Evolutionary conservation across 2,888 invertebrate genomes (phyloP), one percentile per base, ranked within the genome.

Genomic region (Agrypnus murinus): DNA sequence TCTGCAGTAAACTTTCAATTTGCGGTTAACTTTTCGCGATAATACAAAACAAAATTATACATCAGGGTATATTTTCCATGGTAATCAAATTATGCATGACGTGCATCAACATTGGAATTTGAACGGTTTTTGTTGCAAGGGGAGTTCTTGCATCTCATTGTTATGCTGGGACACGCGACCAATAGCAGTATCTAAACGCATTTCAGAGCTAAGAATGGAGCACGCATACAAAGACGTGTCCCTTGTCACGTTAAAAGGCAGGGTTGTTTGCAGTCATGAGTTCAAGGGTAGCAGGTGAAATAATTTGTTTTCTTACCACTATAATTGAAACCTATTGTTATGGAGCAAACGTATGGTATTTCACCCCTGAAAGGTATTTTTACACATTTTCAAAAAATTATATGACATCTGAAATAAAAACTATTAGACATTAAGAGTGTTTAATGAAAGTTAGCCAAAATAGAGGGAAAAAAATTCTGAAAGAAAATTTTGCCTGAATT

Each of bases 121-220:
- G 38, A 66, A 66, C 38, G 48, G 36, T 59, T 65, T 25, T 65
- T 38, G 59, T 17, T 59, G 66, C 66, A 59, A 31, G 66, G 48
- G 58, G 48, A 25, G 32, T n/a, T 6, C 59, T 17, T 69, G 69
- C 69, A 71, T 75, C 77, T 76, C 76, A 77, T 77, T 73, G 70
- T 69, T 77, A 77, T 77, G 75, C 75, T 58, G 45, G 50, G 67
- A 72, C 77, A 77, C 77, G 77, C 77, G 69, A 75, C 63, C 73
- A 71, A 73, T 74, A 73, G 73, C 73, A 73, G 71, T 69, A 64
- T 74, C 72, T 72, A 71, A 70, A 75, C 75, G 73, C 68, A 72
- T 71, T 67, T 59, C 59, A 15, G 59, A 65, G 69, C 67, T 53
- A 57, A 50, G 64, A 67, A 67, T 73, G 38, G 48, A 17, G 59